Evolutionary conservation across 2,797 vertebrate species (phyloP).

Genomic region (Amniataba percoides): DNA sequence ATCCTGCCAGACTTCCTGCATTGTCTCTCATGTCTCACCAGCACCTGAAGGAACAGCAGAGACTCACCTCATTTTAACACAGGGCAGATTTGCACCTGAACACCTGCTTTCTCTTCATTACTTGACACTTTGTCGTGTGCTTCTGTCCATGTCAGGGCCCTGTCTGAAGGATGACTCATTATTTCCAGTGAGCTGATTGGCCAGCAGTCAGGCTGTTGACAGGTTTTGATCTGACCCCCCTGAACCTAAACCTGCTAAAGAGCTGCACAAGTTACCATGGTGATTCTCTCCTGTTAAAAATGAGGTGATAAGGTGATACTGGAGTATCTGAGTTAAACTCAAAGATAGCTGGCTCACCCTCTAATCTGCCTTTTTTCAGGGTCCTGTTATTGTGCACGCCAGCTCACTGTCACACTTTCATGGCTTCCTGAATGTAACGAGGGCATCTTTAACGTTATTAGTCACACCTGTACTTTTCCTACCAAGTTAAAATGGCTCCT

Average conservation of each 20-base stretch:
- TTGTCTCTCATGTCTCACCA: background rate
- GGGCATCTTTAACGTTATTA: background rate
- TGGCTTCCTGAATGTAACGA: background rate
- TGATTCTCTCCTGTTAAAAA: too few species aligned
- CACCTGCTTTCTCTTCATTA: background rate
- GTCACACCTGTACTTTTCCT: background rate
- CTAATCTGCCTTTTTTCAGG: background rate
- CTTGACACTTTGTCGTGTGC: background rate
- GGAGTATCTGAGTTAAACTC: background rate
- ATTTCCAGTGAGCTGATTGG: too few species aligned
- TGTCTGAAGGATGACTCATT: background rate
- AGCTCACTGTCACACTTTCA: background rate
- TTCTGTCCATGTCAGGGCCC: too few species aligned
- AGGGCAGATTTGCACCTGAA: background rate
- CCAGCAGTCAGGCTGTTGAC: too few species aligned
- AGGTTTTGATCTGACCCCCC: too few species aligned
- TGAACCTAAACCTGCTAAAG: too few species aligned
- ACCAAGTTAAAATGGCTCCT: background rate
- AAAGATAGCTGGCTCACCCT: background rate
- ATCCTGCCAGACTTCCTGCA: background rate
- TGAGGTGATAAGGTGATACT: too few species aligned
- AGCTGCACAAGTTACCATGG: too few species aligned
- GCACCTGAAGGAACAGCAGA: background rate
- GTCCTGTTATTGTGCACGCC: background rate
- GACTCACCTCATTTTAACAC: background rate